Evolutionary conservation across 2,113 vertebrate genomes (phyloP), one percentile per base, ranked within the genome.

Genomic region (Brachirus orientalis): DNA sequence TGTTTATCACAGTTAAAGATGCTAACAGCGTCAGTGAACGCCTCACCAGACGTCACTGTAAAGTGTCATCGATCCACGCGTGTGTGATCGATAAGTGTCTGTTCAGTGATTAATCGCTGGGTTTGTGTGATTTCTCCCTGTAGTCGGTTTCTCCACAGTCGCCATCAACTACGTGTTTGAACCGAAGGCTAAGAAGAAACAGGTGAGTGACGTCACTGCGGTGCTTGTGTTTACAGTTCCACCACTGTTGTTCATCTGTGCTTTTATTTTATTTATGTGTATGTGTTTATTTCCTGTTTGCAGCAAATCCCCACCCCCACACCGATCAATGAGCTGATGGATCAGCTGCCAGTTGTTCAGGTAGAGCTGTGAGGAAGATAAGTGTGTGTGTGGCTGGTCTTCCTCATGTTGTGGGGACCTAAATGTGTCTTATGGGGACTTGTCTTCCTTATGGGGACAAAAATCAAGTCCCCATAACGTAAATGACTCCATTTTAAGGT

Each of bases 71-170:
- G 40, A 43, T 43, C 12, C 4, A n/a, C n/a, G n/a, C n/a, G n/a
- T n/a, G n/a, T n/a, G 0, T 33, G 7, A 51, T 52, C 3, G 14
- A 35, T 37, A 4, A 14, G n/a, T 16, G 11, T 13, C 9, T 13
- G 40, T 10, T 41, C 1, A 13, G 40, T 41, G 51, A 41, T 41
- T 35, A 41, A 33, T 35, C 28, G 0, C 13, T 50, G 38, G 10
- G 33, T 37, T 17, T 54, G 0, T 8, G 9, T 13, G 8, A 1
- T 12, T 12, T 43, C 12, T 43, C 65, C 50, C 45, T 83, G 8
- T 77, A 94, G 93, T 94, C 7, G 92, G 92, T n/a, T 94, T 84
- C 63, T 94, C 92, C 10, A 90, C 92, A 0, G 79, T 94, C 7
- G 92, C 92, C 55, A 75, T 94, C 36, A 93, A 93, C 82, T 89